phyloP scores from a whole-genome alignment of 1,140 invertebrate genomes.

The Rhyzopertha dominica region DNA sequence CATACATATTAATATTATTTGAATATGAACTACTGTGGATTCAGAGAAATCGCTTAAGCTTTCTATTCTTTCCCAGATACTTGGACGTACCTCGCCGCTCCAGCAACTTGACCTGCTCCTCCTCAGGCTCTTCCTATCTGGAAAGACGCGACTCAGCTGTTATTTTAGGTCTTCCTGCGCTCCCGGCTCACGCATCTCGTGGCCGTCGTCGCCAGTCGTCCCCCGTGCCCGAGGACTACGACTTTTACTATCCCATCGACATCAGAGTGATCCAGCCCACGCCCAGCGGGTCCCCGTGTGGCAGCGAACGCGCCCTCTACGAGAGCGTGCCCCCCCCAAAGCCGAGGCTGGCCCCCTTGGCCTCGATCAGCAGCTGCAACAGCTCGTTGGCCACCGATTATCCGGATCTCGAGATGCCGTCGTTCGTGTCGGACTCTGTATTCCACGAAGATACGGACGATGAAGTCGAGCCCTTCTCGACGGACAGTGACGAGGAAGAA shows the following conservation, averaged over 20 bases:
- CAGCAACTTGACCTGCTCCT: conserved; percentile 75
- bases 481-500: conserved; percentile 62
- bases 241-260: conserved; percentile 65
- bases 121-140: conserved; percentile 73
- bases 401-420: conserved; percentile 56
- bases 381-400: conserved; percentile 62
- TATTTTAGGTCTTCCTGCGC: conserved; percentile 59
- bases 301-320: conserved; percentile 54
- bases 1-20: no score
- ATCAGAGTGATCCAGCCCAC: conserved; percentile 73
- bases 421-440: conserved; percentile 68
- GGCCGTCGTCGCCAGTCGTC: conserved; percentile 47
- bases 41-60: no score
- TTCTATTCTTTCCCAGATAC: conserved; percentile 33
- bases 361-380: conserved; percentile 70
- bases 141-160: conserved; percentile 71
- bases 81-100: conserved; percentile 52
- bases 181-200: conserved; percentile 46
- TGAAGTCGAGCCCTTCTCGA: conserved; percentile 73
- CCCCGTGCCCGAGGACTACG: conserved; percentile 55
- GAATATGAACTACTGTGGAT: no score
- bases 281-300: conserved; percentile 74
- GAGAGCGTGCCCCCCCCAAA: conserved; percentile 36
- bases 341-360: conserved; percentile 60
- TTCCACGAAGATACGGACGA: conserved; percentile 62